These are phyloP conservation scores for Netelia fuscicornis DNA, from an alignment of 2,888 invertebrate species.

Conservation along the genomic window DNA sequence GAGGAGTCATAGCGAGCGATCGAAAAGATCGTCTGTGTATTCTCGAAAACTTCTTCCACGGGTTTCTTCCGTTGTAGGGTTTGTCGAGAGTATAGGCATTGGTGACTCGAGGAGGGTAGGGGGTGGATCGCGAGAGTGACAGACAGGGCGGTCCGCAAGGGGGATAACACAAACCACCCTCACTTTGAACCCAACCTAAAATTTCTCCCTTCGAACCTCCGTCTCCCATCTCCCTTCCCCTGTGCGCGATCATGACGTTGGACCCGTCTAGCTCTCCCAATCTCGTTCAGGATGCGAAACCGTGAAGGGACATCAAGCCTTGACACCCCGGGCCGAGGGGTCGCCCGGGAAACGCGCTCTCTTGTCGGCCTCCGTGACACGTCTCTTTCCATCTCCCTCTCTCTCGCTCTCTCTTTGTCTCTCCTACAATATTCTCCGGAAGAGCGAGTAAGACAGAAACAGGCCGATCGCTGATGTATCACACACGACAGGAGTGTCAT, in stretches of 20 bases:
- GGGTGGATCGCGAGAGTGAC: conserved; percentile 72
- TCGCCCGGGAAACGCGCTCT: conserved; percentile 60
- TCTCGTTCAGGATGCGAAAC: conserved; percentile 68
- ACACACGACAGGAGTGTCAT: conserved; percentile 5
- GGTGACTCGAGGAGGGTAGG: conserved; percentile 14
- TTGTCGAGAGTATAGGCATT: conserved; percentile 51
- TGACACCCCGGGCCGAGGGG: conserved; percentile 69
- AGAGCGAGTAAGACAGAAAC: conserved; percentile 4
- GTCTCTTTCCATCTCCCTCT: conserved; percentile 25
- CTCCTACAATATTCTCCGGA: not conserved
- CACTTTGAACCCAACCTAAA: conserved; percentile 56
- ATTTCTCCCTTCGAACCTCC: conserved; percentile 60
- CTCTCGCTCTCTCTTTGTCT: not conserved
- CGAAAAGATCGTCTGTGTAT: not conserved
- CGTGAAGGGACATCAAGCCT: conserved; percentile 74
- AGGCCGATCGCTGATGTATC: conserved; percentile 26
- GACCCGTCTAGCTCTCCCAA: conserved; percentile 39
- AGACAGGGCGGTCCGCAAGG: conserved; percentile 73
- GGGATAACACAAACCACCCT: conserved; percentile 74
- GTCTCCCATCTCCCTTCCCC: conserved; percentile 42
- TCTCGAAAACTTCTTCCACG: conserved; percentile 11
- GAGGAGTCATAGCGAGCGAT: not conserved
- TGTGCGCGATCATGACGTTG: conserved; percentile 58
- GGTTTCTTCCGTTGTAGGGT: conserved; percentile 10
- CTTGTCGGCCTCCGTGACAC: conserved; percentile 67